A percentile compares a stretch with the other conserved stretches of the same genome.
Evolutionary conservation across 53 echinoderm and acorn worm genomes (phyloP).

Genomic region (Astropecten irregularis): DNA sequence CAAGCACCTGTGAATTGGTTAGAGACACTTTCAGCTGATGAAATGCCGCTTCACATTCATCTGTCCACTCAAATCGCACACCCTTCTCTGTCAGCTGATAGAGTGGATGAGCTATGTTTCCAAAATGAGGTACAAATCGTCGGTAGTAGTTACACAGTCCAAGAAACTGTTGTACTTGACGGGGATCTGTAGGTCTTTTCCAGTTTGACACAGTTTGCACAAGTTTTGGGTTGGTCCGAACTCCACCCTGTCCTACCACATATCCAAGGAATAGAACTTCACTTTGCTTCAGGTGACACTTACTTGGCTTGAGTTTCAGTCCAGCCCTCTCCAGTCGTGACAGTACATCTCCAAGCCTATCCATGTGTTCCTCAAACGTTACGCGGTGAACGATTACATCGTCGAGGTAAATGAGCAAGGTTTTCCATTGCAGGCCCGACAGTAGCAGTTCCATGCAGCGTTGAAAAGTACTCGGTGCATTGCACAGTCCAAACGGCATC

Average conservation of each 20-base stretch:
- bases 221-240: conserved; percentile 12
- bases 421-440: conserved; percentile 57
- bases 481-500: too few species aligned
- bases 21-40: conserved; percentile 1
- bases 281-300: conserved; percentile 38
- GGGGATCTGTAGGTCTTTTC: conserved; percentile 4
- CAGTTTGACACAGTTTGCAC: conserved; percentile 6
- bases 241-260: not conserved
- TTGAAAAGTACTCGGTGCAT: conserved; percentile 48
- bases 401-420: conserved; percentile 51
- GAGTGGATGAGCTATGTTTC: conserved; percentile 42
- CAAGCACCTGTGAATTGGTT: conserved; percentile 12
- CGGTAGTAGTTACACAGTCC: conserved; percentile 56
- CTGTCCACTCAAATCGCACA: conserved; percentile 14
- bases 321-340: conserved; percentile 14
- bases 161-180: conserved; percentile 42
- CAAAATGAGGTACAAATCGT: conserved; percentile 46
- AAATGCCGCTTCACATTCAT: conserved; percentile 44
- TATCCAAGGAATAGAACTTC: conserved; percentile 43
- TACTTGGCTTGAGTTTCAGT: conserved; percentile 33
- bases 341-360: conserved; percentile 15
- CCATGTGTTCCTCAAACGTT: conserved; percentile 33
- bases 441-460: conserved; percentile 52
- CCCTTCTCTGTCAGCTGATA: conserved; percentile 34
- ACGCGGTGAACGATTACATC: conserved; percentile 36